Evolutionary conservation across 2,888 invertebrate species (phyloP), one percentile per base, ranked within the genome.

Genomic region (Xanthorhoe spadicearia): DNA sequence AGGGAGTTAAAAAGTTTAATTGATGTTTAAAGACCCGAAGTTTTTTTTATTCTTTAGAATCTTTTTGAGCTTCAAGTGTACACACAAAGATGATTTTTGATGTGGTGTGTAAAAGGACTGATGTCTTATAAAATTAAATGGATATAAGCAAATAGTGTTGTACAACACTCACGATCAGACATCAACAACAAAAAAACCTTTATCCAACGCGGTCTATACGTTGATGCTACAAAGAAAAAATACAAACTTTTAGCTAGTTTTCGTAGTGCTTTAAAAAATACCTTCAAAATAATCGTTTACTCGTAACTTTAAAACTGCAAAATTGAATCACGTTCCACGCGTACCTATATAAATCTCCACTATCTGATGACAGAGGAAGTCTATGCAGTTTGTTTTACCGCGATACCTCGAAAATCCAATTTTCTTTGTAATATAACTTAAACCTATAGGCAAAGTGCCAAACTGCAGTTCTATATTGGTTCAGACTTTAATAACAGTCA

Each of bases 371-470:
- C 55, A 53, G 23, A 17, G 4, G 49, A 28, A 59, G 54, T 59
- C 38, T 28, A 32, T 49, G 19, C 46, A 17, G 8, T 48, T 15
- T 8, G 32, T 49, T n/a, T 15, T 48, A 35, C 18, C 35, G 46
- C 7, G 46, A 43, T 28, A 59, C 59, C 50, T 55, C 19, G 51
- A 51, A 60, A 61, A 51, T 18, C 60, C 60, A 65, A 65, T 65
- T 65, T 61, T 52, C 46, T 19, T 50, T 50, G 50, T 17, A 60
- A 59, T 46, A 32, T 60, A 60, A 52, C n/a, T 61, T 50, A 15
- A 49, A 19, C 13, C 38, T 43, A 35, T 51, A 28, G 65, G 56
- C 50, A 52, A 17, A 17, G 51, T 17, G 51, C 46, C 64, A 58
- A 63, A 49, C 18, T 43, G 15, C 32, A 19, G 17, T 28, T 32